Evolutionary conservation across 2,113 vertebrate genomes (phyloP), one percentile per base, ranked within the genome.

Genomic region (Megaceryle torquata): DNA sequence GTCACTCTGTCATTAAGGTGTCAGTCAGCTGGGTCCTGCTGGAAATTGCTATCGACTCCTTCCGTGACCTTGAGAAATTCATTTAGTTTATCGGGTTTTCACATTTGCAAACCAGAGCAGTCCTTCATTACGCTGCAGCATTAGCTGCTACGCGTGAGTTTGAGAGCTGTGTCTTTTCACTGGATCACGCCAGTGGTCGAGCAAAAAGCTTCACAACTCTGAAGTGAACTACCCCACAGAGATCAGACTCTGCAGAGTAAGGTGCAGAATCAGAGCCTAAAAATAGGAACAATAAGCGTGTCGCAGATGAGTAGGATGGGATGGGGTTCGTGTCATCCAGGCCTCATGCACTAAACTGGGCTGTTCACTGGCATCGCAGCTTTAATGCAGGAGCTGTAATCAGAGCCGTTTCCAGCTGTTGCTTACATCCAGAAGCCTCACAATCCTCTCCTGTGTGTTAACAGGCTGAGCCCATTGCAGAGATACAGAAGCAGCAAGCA

Each of bases 171-270:
- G 56, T 37, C 72, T 59, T 39, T 12, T 8, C 5, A 44, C 48
- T 18, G 50, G 22, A 16, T 74, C 43, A 5, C 43, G 18, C 17
- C 16, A 1, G 1, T 1, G n/a, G 20, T n/a, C 67, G 57, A 25
- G 12, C 20, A 17, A 15, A 65, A 29, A 69, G 37, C 50, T 76
- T 59, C 50, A 7, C 10, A 29, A 19, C 44, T 4, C 1, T 10
- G 44, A 33, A 17, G 33, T 31, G 8, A 22, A 8, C 37, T 11
- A 1, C 15, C 15, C 44, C 70, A 46, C 12, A 0, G 4, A 4
- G 86, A 19, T 29, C 54, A 21, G 46, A 5, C 33, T 31, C 25
- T 13, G 2, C 16, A 7, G 35, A 39, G 2, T 16, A 33, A 72
- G 21, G 16, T 35, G 51, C 29, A 43, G 39, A 31, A 48, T 26